Base-by-base conservation (phyloP, 2,888 invertebrate genomes). In the Subacronicta megacephala region DNA sequence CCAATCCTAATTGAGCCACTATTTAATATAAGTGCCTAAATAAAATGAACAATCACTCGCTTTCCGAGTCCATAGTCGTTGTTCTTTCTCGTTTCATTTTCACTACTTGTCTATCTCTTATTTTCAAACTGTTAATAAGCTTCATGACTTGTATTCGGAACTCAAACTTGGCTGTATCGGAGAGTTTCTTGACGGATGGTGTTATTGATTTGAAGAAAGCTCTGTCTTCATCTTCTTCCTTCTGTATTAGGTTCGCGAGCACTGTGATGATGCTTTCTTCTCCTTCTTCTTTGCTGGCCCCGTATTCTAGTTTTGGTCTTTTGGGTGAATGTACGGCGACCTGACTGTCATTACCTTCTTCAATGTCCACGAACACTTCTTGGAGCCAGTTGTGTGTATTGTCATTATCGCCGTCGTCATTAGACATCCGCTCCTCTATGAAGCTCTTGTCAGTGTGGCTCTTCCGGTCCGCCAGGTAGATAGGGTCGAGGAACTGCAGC, bases 191-290 rank as follows among this genome's bases (percentile, higher is more conserved):
- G 2, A 92, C 90, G 0, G 82, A 59, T 0, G 90, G 90, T 1
- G 83, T 82, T 37, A 92, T 84, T 0, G 90, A 90, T 29, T 82
- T 88, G 49, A 92, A 92, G 73, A 91, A 92, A 0, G 90, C 83
- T 38, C 87, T 82, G 36, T 91, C 90, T 43, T 90, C 90, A 20
- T 92, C 91, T 5, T 90, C 88, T 47, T 92, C 91, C 29, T 78
- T 86, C n/a, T 85, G 81, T 35, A 90, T 80, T 26, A 91, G 60
- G 51, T 77, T 86, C 7, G 84, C 81, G 13, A 90, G 78, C 4
- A 89, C 71, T 0, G 81, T 55, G 0, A 87, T 76, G 9, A 89
- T 71, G 35, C 72, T 84, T 5, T 81, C 81, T 7, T 81, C 81
- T 0, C 38, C 23, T 2, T 77, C 50, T 3, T 79, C 80, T 54